Base-by-base conservation (phyloP, 2,113 vertebrate species). In the Gorsachius goisagi region DNA sequence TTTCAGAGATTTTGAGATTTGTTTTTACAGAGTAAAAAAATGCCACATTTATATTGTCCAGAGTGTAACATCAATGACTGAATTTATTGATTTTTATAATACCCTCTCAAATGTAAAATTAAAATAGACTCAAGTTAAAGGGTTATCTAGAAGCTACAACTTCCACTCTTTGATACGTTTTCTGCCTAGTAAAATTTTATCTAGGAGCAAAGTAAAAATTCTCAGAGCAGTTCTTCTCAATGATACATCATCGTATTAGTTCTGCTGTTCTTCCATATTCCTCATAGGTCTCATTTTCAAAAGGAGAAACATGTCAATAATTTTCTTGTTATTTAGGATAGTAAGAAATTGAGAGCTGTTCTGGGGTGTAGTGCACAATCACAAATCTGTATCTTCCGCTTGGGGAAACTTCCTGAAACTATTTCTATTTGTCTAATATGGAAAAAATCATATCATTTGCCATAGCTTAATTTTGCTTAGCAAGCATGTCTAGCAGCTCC, bases 401-500 rank as follows among this genome's bases (percentile, higher is more conserved):
- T 56, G 33, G 77, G 47, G 60, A 77, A 89, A 60, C 47, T 93
- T 95, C 58, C 62, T 49, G 44, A 64, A 93, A 74, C 52, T 21
- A 9, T n/a, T 91, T 44, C 24, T 85, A 35, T 67, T 80, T 79
- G 62, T 79, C 56, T 87, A 84, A 85, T 8, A 62, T 15, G 55
- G 50, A 50, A 67, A 60, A 47, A 6, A 17, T 26, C 3, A 12
- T 24, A 19, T 30, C 2, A 50, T 84, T 58, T 73, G 68, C 27
- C 32, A 62, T 7, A 52, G n/a, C 80, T 85, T 97, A 98, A 33
- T 93, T 95, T 33, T 93, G 33, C 76, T 94, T 49, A 62, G 97
- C 52, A 50, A 99, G 97, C 55, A 99, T 88, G 63, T 98, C 97
- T 95, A 97, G 96, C 55, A 99, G 97, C 53, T 99, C 99, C 11